Evolutionary conservation across 2,888 invertebrate genomes (phyloP).

Genomic region (Drosophila monieri): DNA sequence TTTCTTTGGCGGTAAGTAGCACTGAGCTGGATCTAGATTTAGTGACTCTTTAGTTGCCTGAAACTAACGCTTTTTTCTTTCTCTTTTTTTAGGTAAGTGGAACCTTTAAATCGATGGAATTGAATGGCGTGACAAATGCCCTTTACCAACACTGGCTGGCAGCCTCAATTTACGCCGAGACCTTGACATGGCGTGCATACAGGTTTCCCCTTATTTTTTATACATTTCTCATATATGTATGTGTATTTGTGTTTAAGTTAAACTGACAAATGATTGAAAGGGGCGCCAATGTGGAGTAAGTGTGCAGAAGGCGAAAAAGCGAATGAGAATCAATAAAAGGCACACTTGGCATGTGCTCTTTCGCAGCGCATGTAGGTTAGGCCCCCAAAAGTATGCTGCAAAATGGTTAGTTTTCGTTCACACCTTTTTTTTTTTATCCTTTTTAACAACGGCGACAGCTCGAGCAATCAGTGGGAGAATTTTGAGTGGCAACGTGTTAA

Average conservation of each 20-base stretch:
- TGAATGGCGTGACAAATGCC: slow-evolving; percentile 5
- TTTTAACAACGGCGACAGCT: slow-evolving; percentile 24
- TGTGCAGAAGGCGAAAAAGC: slow-evolving; percentile 9
- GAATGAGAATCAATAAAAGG: slow-evolving; percentile 49
- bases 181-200: slow-evolving; percentile 37
- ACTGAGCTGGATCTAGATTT: slow-evolving; percentile 14
- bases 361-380: slow-evolving; percentile 27
- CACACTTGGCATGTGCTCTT: slow-evolving; percentile 14
- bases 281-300: slow-evolving; percentile 7
- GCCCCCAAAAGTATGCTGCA: slow-evolving; percentile 39
- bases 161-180: slow-evolving; percentile 5
- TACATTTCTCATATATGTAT: slow-evolving; percentile 5
- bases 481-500: slow-evolving; percentile 51
- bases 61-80: slow-evolving; percentile 13
- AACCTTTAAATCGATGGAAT: neutral
- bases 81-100: slow-evolving; percentile 58
- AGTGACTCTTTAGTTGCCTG: neutral
- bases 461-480: slow-evolving; percentile 52
- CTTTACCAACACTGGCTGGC: slow-evolving; percentile 10
- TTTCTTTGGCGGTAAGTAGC: slow-evolving; percentile 4
- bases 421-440: neutral
- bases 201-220: neutral
- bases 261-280: slow-evolving; percentile 35
- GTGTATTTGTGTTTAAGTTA: neutral
- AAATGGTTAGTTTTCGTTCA: neutral